Base-by-base conservation (phyloP, 2,113 vertebrate species). In the Anarrhichthys ocellatus region DNA sequence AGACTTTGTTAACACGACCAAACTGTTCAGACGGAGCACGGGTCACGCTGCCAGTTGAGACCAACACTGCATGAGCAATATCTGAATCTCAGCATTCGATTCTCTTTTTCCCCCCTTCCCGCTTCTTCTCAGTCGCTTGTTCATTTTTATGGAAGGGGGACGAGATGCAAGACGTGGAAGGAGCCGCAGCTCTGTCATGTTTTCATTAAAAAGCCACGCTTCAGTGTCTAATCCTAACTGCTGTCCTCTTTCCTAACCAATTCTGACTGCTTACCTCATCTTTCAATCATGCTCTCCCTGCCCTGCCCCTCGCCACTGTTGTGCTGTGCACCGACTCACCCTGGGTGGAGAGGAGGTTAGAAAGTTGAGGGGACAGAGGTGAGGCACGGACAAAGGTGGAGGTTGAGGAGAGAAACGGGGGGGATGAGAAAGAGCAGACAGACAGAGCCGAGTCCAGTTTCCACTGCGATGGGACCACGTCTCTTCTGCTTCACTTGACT, bases 161-260 rank as follows among this genome's bases (percentile, higher is more conserved):
- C 3, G 73, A 71, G 81, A 44, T 75, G 83, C 83, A 77, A 86
- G 76, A 87, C 44, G 38, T 62, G 44, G 87, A 73, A 74, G 87
- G 65, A 84, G 81, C 80, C 3, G 40, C 74, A 14, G 85, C 89
- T 87, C 85, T 89, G 92, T 94, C 92, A 92, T 93, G 89, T 93
- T 94, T 94, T 95, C 94, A 95, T 95, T 95, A 95, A 95, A 96
- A 95, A 95, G 92, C 92, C 91, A 95, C 94, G 94, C 94, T 95
- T 93, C 90, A 89, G 89, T 93, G 92, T 96, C 94, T 94, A 93
- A 92, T 94, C 93, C 91, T 84, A 90, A 92, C 94, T 90, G 91
- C 90, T 81, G 89, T 87, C 86, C 78, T 83, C 80, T 77, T 76
- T 87, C 87, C 88, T 87, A 78, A 91, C 89, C 90, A 92, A 91